A percentile compares a stretch with the other conserved stretches of the same genome.
Conservation (phyloP, 1,140 invertebrate species). For the Drosophila novamexicana region DNA sequence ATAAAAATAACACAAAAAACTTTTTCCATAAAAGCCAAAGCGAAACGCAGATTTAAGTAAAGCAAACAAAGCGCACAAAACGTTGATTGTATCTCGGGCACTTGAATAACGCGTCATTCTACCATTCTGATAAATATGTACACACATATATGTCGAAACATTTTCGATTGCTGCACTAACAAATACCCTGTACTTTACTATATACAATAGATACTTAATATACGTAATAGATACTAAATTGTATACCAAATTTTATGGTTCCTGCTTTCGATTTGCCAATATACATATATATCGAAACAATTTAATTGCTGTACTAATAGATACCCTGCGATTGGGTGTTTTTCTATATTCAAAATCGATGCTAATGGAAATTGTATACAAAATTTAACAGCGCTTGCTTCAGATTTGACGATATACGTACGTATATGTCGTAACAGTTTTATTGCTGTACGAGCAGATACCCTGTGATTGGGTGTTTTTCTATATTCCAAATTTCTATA, state of each 20-base stretch:
- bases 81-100: constrained; percentile 28
- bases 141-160: not conserved
- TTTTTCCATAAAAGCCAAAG: constrained; percentile 53
- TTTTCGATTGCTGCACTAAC: not conserved
- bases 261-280: too few relatives aligned
- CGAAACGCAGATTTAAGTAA: constrained; percentile 31
- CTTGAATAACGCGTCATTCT: constrained; percentile 11
- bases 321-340: constrained; percentile 3
- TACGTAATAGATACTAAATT: too few relatives aligned
- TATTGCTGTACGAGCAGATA: not conserved
- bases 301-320: not conserved
- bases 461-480: not conserved
- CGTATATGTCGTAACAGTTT: not conserved
- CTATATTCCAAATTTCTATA: not conserved
- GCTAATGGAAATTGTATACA: not conserved
- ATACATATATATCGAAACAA: too few relatives aligned
- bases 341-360: not conserved
- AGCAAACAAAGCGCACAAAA: constrained; percentile 20
- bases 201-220: too few relatives aligned
- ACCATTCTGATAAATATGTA: constrained; percentile 13
- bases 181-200: constrained; percentile 3
- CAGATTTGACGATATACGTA: not conserved
- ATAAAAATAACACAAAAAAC: constrained; percentile 32
- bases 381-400: not conserved
- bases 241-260: too few relatives aligned